Conservation (phyloP, 1,140 invertebrate species). For the Lanistes nyassanus region DNA sequence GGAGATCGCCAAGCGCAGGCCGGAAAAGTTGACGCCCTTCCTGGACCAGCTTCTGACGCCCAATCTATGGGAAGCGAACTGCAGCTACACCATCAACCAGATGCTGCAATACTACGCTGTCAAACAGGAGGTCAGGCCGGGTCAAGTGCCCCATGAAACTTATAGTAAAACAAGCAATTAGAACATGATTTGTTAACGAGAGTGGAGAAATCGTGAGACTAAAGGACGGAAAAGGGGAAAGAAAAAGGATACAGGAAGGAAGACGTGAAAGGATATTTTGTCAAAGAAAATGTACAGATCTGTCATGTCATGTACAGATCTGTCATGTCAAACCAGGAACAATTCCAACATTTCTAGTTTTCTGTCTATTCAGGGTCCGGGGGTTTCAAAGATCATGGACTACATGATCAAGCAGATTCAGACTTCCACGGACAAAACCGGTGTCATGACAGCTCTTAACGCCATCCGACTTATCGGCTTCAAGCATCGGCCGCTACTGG, state of each 20-base stretch:
- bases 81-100: slow-evolving; percentile 4
- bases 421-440: background rate
- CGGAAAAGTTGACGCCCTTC: background rate
- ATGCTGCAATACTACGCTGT: slow-evolving; percentile 19
- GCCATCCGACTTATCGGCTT: slow-evolving; percentile 28
- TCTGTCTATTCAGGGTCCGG: background rate
- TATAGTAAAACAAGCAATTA: too few species aligned
- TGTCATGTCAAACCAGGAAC: too few species aligned
- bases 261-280: too few species aligned
- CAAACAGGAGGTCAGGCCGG: slow-evolving; percentile 16
- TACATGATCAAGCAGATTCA: background rate
- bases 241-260: too few species aligned
- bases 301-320: too few species aligned
- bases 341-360: too few species aligned
- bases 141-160: too few species aligned
- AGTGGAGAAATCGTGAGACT: too few species aligned
- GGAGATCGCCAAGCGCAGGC: slow-evolving; percentile 6
- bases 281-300: too few species aligned
- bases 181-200: too few species aligned
- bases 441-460: slow-evolving; percentile 8
- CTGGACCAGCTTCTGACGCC: background rate
- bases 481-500: slow-evolving; percentile 19
- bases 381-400: background rate
- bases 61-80: background rate
- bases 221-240: too few species aligned